These are phyloP conservation scores for Harpegnathos saltator DNA, from an alignment of 1,140 invertebrate species.

Conservation along the genomic window DNA sequence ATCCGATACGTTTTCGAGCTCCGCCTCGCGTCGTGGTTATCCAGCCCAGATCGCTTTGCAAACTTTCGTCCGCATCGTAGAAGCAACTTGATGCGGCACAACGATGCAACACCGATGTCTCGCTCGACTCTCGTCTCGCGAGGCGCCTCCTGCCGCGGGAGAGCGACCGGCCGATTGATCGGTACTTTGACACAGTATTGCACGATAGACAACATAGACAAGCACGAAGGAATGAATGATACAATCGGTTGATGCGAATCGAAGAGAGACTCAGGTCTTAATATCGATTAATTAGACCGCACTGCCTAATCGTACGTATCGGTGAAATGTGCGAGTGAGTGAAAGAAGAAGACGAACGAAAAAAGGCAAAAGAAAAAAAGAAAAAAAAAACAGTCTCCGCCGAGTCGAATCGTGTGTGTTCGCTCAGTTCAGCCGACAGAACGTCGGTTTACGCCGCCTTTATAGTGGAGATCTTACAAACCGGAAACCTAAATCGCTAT, in stretches of 20 bases:
- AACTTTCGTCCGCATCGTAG: slow-evolving; percentile 33
- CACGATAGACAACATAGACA: slow-evolving; percentile 49
- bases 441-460: slow-evolving; percentile 6
- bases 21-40: slow-evolving; percentile 2
- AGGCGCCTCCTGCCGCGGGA: slow-evolving; percentile 20
- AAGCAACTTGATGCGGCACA: slow-evolving; percentile 48
- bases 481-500: slow-evolving; percentile 31
- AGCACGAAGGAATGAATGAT: slow-evolving; percentile 37
- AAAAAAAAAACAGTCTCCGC: no score
- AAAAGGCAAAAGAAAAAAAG: no score
- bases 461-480: slow-evolving; percentile 24
- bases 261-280: slow-evolving; percentile 26
- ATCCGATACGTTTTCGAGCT: slow-evolving; percentile 9
- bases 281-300: slow-evolving; percentile 40
- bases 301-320: slow-evolving; percentile 28
- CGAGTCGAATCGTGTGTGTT: no score
- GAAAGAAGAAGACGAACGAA: neutral
- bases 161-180: slow-evolving; percentile 33
- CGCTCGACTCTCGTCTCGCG: neutral
- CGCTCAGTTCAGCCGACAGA: neutral
- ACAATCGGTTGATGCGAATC: slow-evolving; percentile 22
- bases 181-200: slow-evolving; percentile 44
- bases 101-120: slow-evolving; percentile 31
- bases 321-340: slow-evolving; percentile 25
- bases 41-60: slow-evolving; percentile 57